Base-by-base conservation (phyloP, 2,113 vertebrate genomes). In the Cephalopholis sonnerati region DNA sequence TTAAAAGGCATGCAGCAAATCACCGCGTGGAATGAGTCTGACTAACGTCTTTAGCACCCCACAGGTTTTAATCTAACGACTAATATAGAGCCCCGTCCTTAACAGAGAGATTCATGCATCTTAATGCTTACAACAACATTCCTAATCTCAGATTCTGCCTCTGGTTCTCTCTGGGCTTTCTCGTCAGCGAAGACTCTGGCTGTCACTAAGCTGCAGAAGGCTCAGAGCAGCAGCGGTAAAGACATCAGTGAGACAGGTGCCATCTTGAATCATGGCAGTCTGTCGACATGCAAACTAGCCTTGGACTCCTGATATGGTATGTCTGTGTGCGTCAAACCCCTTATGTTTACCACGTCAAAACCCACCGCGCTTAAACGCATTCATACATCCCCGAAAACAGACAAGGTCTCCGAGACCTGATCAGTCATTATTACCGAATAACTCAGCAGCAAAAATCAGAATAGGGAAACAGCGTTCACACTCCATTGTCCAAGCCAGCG, bases 221-320 rank as follows among this genome's bases (percentile, higher is more conserved):
- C 78, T 88, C 76, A 39, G 86, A 81, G 81, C 74, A 62, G 87
- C 78, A 62, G 71, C 39, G 41, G 65, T 79, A 81, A 83, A 88
- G 87, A 87, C 83, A 88, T 91, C 80, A 88, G 86, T 3, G 24
- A 90, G 90, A 91, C 85, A 90, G 84, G 68, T 91, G 91, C 91
- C 90, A 92, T 93, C 91, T 90, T 93, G 87, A 92, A 93, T 93
- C 85, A 84, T 58, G 77, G 63, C 87, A 82, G 82, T 81, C 84
- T 90, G 83, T 85, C 83, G 69, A 87, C 89, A 85, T 71, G 73
- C 74, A 86, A 90, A 84, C 82, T 88, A 79, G 86, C 79, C 61
- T 84, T 74, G 59, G 83, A 84, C 70, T 88, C 69, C 55, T 77
- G 59, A 73, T 86, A 70, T 39, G 63, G 61, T 63, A 50, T 67